Base-by-base conservation (phyloP, 1,140 invertebrate genomes). In the Papilio machaon region DNA sequence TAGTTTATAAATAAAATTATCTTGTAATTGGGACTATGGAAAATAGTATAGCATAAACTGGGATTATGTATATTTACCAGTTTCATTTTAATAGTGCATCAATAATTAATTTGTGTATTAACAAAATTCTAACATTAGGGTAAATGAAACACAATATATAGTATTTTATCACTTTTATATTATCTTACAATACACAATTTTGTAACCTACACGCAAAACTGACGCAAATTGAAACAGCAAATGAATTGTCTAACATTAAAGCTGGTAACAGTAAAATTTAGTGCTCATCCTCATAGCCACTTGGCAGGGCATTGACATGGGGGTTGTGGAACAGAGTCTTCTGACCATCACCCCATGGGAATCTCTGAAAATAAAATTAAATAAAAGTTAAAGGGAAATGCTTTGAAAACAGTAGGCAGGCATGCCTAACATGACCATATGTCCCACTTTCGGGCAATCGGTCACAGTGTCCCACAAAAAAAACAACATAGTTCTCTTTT, bases 291-390 rank as follows among this genome's bases (percentile, higher is more conserved):
- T 98, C 98, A 95, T 98, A 98, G 76, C 98, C 98, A 84, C 95
- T 95, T 75, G 98, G 97, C 60, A 98, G 94, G 75, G 98, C 92
- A 90, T 98, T 98, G 67, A 95, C 92, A 85, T 97, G 96, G 78
- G 97, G 96, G 93, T 98, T 98, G 95, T 98, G 97, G 96, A 99
- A 98, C 58, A 99, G 92, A 30, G 95, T 95, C 81, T 97, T 96
- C 88, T 97, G 96, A 79, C 98, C 98, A 94, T 98, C 98, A 84
- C 98, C 98, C 98, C 98, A 99, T 81, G 98, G 98, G 95, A 98
- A 99, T 80, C 95, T 94, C 91, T 97, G 91, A 81, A 94, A 94
- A 82, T 30, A 82, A 84, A 80, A 82, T 86, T 74, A 47, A 70
- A 58, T 35, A 84, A 35, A 23, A 80, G 49, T 73, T 60, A 75